Percentiles rank a stretch among this genome's conserved stretches.
These are phyloP conservation scores for Holothuria scabra DNA, from an alignment of 53 echinoderm and acorn worm species.

Conservation along the genomic window DNA sequence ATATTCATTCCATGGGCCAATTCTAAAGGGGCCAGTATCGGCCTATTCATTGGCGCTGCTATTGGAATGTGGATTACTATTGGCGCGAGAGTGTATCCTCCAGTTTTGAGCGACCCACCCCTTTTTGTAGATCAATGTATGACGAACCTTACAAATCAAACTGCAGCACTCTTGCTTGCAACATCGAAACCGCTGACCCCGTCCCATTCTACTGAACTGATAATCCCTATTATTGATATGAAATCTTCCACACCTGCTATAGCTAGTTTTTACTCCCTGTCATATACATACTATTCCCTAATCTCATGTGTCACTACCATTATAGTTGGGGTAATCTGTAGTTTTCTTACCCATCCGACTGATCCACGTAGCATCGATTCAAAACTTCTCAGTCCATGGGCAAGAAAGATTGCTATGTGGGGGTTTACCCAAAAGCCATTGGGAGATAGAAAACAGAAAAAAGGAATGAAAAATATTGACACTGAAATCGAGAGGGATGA, in stretches of 20 bases:
- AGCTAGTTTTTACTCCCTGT: conserved; percentile 11
- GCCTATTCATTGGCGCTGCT: not conserved
- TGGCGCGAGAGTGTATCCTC: conserved; percentile 24
- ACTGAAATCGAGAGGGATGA: no score
- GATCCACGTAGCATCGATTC: not conserved
- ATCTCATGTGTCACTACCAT: no score
- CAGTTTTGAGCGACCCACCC: conserved; percentile 16
- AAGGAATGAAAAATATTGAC: no score
- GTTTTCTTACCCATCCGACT: not conserved
- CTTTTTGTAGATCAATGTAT: conserved; percentile 12
- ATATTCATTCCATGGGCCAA: conserved; percentile 7
- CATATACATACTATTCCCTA: conserved; percentile 21
- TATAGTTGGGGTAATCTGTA: not conserved
- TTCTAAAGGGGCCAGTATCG: conserved; percentile 31
- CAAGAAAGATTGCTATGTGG: no score
- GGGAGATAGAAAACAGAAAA: no score
- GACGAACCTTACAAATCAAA: no score
- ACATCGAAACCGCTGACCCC: no score
- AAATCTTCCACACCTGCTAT: not conserved
- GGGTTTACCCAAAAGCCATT: no score
- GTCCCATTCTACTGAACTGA: not conserved
- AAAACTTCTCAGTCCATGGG: conserved; percentile 34
- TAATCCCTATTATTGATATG: not conserved
- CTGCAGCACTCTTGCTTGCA: no score
- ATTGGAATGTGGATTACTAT: conserved; percentile 23